phyloP scores from a whole-genome alignment of 2,888 invertebrate genomes.

The Sturmia bella region DNA sequence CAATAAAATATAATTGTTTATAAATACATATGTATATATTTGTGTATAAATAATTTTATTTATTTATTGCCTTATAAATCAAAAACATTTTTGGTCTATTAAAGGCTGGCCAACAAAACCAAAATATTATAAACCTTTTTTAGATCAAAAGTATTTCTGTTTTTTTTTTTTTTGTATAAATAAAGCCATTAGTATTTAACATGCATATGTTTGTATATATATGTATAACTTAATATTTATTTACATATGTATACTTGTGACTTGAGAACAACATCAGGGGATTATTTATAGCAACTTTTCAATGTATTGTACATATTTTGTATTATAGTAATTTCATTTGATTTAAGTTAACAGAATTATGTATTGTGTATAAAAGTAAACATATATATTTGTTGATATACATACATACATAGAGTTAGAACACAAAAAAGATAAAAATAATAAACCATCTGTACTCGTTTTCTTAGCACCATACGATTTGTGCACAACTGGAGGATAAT shows the following conservation, averaged over 20 bases:
- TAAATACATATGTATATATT: too few species aligned
- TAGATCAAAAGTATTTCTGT: too few species aligned
- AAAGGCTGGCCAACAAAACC: too few species aligned
- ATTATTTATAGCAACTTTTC: background rate
- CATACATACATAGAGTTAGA: too few species aligned
- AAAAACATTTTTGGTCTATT: background rate
- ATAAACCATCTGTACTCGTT: background rate
- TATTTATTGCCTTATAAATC: too few species aligned
- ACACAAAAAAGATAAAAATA: background rate
- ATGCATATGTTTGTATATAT: background rate
- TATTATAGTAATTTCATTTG: conserved; percentile 12
- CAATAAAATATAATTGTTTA: conserved; percentile 7
- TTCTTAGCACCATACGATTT: conserved; percentile 49
- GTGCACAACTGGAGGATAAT: conserved; percentile 19
- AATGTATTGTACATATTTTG: background rate
- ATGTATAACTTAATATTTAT: too few species aligned
- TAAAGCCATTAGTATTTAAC: conserved; percentile 1
- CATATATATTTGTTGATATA: conserved; percentile 11
- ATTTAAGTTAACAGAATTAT: conserved; percentile 1
- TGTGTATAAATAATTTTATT: background rate
- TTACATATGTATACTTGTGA: conserved; percentile 1
- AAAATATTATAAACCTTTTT: too few species aligned
- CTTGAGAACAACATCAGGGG: background rate
- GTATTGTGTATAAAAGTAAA: background rate
- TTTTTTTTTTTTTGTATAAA: background rate